Base-by-base conservation (phyloP, 2,113 vertebrate species). In the Daphoenositta chrysoptera region DNA sequence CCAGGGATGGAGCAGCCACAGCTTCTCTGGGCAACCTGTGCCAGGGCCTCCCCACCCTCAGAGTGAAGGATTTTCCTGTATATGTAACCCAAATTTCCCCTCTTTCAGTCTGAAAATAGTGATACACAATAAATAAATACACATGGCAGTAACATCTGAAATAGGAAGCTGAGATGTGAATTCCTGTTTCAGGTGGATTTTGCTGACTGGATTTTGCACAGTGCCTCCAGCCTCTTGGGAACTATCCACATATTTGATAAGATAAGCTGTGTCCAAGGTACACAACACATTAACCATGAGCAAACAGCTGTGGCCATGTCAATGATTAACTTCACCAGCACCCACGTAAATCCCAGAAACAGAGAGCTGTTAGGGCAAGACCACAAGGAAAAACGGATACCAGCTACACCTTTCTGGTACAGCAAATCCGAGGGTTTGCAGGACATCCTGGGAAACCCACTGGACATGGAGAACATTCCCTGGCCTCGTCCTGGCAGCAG, bases 401-500 rank as follows among this genome's bases (percentile, higher is more conserved):
- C 35, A 90, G 58, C 68, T 39, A n/a, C 31, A 44, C 20, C 40
- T 13, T 15, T 10, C 7, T 37, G 39, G 6, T 2, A 10, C 0
- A 15, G 30, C 24, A 60, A 33, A 50, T 7, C 8, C 4, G 28
- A 69, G 47, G 37, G 22, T 11, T 10, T 76, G 64, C 11, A 22
- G 61, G 5, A 40, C 17, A 33, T 5, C 48, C 81, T n/a, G 58
- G 33, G 45, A 68, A 69, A 57, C 15, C 37, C 26, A 17, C 23
- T 19, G 4, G 53, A 17, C 13, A 33, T 0, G 42, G 40, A 60
- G 53, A 63, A 7, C 6, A 3, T 2, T 37, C 22, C 80, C 54
- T 60, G 42, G 21, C 68, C 87, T 58, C 1, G 0, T 1, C 0
- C 2, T 4, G 22, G 28, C 0, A 2, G 28, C 18, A 28, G 4